Percentiles rank a stretch among this genome's conserved stretches.
These are phyloP conservation scores for Wiebesia pumilae DNA, from an alignment of 1,140 invertebrate species.

Conservation along the genomic window DNA sequence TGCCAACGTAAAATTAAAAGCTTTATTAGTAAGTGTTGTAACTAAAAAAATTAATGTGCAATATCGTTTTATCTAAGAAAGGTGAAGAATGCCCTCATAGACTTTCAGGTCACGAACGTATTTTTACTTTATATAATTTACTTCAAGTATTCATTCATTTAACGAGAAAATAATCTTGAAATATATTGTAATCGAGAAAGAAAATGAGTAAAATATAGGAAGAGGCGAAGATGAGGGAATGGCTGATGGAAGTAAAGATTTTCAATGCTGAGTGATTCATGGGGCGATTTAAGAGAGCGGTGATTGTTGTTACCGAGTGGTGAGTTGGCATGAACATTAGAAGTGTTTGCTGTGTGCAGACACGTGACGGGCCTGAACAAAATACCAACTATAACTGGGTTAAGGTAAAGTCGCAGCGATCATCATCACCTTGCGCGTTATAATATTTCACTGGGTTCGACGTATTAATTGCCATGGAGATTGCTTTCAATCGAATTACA, in stretches of 20 bases:
- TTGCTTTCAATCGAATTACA: neutral
- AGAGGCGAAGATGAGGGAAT: neutral
- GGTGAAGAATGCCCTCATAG: neutral
- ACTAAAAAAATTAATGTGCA: too few relatives aligned
- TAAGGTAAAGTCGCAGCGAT: constrained; percentile 56
- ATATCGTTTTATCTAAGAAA: too few relatives aligned
- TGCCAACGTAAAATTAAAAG: too few relatives aligned
- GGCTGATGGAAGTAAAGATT: neutral
- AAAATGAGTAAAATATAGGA: neutral
- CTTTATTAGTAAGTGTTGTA: too few relatives aligned
- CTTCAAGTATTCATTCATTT: neutral
- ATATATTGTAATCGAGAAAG: neutral
- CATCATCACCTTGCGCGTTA: neutral
- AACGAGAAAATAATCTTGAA: neutral
- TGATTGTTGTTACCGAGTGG: too few relatives aligned
- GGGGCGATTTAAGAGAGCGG: constrained; percentile 13
- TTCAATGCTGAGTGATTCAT: constrained; percentile 59
- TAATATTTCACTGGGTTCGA: neutral
- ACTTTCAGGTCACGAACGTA: neutral
- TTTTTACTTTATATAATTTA: neutral
- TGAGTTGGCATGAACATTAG: too few relatives aligned
- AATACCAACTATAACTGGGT: constrained; percentile 58
- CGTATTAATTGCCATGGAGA: neutral
- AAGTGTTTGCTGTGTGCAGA: too few relatives aligned
- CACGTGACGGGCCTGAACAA: too few relatives aligned